phyloP scores from a whole-genome alignment of 1,140 invertebrate species.

The Scaptodrosophila lebanonensis region DNA sequence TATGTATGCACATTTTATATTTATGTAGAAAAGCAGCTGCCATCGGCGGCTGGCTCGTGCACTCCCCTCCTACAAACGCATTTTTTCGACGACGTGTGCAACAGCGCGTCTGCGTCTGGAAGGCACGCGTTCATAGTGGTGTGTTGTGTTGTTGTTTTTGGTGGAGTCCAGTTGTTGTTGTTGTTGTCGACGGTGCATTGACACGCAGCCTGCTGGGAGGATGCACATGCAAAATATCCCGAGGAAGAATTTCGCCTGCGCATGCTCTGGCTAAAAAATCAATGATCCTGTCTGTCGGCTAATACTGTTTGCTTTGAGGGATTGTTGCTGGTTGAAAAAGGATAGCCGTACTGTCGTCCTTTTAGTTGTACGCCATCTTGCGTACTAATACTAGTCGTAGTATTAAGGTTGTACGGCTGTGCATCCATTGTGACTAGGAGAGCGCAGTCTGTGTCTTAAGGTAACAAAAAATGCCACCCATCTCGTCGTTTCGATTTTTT shows the following conservation, averaged over 20 bases:
- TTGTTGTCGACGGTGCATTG: slow-evolving; percentile 62
- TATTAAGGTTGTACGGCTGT: slow-evolving; percentile 46
- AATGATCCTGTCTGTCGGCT: slow-evolving; percentile 48
- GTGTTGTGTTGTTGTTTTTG: slow-evolving; percentile 19
- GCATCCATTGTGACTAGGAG: not conserved
- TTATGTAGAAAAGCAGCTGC: slow-evolving; percentile 51
- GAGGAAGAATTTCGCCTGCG: slow-evolving; percentile 21
- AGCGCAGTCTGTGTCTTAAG: no score
- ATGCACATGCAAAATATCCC: slow-evolving; percentile 26
- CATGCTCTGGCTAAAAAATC: slow-evolving; percentile 54
- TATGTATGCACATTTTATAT: not conserved
- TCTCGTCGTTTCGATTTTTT: no score
- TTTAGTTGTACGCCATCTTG: slow-evolving; percentile 57
- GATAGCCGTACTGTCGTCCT: slow-evolving; percentile 36
- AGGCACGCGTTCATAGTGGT: slow-evolving; percentile 38
- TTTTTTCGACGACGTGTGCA: slow-evolving; percentile 8
- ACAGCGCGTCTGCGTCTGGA: slow-evolving; percentile 33
- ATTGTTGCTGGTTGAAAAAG: slow-evolving; percentile 31
- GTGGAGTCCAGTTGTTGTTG: no score
- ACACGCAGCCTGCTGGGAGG: no score
- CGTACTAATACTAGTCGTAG: slow-evolving; percentile 63
- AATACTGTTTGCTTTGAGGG: slow-evolving; percentile 12
- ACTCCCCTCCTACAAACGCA: not conserved
- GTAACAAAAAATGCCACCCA: no score
- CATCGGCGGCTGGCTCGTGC: slow-evolving; percentile 14